phyloP scores from a whole-genome alignment of 1,140 invertebrate species.

The Diprion similis region DNA sequence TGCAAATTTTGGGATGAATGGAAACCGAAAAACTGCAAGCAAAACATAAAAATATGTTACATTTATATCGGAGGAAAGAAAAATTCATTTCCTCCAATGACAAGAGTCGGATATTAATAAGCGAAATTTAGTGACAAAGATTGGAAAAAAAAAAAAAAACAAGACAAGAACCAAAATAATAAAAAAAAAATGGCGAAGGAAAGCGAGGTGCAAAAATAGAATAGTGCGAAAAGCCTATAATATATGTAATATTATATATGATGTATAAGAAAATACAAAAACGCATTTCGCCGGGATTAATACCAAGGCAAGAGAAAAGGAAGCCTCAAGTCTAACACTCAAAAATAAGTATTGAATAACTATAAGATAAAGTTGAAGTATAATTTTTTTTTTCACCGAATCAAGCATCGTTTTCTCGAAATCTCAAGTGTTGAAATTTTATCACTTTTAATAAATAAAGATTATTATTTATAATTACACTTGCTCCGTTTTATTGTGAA shows the following conservation, averaged over 20 bases:
- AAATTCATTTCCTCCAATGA: too few species aligned
- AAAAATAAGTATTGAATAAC: neutral
- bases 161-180: neutral
- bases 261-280: neutral
- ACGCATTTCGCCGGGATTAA: neutral
- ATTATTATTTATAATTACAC: too few species aligned
- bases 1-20: too few species aligned
- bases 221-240: neutral
- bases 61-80: too few species aligned
- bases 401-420: too few species aligned
- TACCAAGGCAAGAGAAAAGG: neutral
- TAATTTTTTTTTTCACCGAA: too few species aligned
- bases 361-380: too few species aligned
- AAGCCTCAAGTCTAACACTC: neutral
- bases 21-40: too few species aligned
- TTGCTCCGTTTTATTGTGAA: too few species aligned
- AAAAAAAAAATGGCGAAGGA: neutral
- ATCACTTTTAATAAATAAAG: too few species aligned
- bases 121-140: neutral
- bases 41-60: too few species aligned
- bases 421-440: too few species aligned
- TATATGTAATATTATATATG: neutral
- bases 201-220: neutral
- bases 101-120: neutral
- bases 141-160: neutral